These are phyloP conservation scores for Hymenopus coronatus DNA, from an alignment of 2,888 invertebrate genomes.

Conservation along the genomic window DNA sequence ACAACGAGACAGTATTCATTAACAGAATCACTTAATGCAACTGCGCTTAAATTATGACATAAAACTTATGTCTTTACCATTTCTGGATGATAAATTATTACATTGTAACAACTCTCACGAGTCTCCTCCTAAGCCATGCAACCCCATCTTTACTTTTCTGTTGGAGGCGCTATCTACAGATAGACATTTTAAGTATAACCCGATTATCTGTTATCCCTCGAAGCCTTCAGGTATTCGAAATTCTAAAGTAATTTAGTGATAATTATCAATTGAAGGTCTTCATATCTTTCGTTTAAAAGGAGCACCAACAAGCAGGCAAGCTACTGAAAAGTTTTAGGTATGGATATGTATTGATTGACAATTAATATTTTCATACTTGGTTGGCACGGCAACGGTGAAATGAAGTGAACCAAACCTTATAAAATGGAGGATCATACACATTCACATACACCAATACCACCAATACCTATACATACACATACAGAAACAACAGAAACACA, in stretches of 20 bases:
- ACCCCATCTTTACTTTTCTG: slow-evolving; percentile 23
- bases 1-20: neutral
- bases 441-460: neutral
- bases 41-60: neutral
- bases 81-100: neutral
- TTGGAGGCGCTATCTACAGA: slow-evolving; percentile 6
- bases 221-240: slow-evolving; percentile 13
- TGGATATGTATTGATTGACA: slow-evolving; percentile 19
- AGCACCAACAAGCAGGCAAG: neutral
- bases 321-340: neutral
- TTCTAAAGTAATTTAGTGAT: neutral
- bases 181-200: slow-evolving; percentile 14
- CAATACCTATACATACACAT: neutral
- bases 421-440: slow-evolving; percentile 22
- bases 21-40: neutral
- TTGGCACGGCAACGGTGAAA: slow-evolving; percentile 26
- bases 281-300: neutral
- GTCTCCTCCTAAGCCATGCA: neutral
- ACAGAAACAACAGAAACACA: slow-evolving; percentile 15
- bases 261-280: neutral
- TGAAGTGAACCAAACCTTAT: slow-evolving; percentile 23
- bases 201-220: neutral
- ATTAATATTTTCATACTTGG: slow-evolving; percentile 26
- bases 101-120: neutral
- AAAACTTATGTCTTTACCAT: slow-evolving; percentile 4